Evolutionary conservation across 2,888 invertebrate species (phyloP).

Genomic region (Thecocarcelia acutangulata): DNA sequence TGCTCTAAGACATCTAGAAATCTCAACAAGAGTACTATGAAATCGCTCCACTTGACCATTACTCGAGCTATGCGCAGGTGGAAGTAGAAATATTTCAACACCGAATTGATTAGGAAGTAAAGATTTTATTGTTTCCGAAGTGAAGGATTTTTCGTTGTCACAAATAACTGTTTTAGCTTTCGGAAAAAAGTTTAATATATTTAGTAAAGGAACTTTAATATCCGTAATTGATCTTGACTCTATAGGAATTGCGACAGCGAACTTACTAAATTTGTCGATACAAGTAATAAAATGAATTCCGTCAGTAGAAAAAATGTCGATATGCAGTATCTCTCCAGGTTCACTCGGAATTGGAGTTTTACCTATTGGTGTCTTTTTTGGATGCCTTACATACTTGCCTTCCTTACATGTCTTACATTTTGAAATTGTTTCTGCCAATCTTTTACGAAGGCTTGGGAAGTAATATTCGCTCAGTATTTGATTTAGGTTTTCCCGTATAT

Average conservation of each 20-base stretch:
- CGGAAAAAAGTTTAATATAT: constrained; percentile 14
- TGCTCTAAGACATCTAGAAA: constrained; percentile 13
- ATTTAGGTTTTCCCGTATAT: constrained; percentile 34
- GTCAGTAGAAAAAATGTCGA: constrained; percentile 12
- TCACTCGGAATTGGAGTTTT: constrained; percentile 11
- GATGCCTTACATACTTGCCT: constrained; percentile 2
- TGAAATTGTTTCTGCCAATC: background rate
- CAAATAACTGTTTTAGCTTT: constrained; percentile 24
- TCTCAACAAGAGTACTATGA: constrained; percentile 29
- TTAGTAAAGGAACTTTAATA: constrained; percentile 22
- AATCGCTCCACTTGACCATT: constrained; percentile 38
- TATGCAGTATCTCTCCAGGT: constrained; percentile 17
- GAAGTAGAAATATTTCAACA: constrained; percentile 1
- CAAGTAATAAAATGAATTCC: constrained; percentile 6
- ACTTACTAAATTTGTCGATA: constrained; percentile 35
- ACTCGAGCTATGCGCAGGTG: constrained; percentile 17
- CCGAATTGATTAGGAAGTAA: constrained; percentile 13
- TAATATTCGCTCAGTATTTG: constrained; percentile 42
- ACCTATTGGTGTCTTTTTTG: background rate
- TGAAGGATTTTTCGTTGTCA: constrained; percentile 35
- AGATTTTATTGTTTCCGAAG: constrained; percentile 18
- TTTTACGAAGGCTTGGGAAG: constrained; percentile 14
- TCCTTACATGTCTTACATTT: constrained; percentile 18
- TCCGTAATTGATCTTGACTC: constrained; percentile 12
- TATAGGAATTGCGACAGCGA: constrained; percentile 17